Evolutionary conservation across 2,797 vertebrate genomes (phyloP).

Genomic region (Tapera naevia): DNA sequence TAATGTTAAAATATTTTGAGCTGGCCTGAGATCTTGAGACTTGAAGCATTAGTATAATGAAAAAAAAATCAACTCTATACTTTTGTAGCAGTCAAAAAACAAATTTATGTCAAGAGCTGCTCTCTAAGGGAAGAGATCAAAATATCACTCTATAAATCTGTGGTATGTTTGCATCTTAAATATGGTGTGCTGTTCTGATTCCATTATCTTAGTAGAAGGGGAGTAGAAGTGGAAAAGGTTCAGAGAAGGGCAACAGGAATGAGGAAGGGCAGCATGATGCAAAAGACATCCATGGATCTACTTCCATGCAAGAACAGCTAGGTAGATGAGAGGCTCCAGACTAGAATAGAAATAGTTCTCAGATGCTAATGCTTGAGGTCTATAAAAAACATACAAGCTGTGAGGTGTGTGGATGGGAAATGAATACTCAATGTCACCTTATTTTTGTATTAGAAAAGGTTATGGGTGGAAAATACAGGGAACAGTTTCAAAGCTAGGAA

Average conservation of each 20-base stretch:
- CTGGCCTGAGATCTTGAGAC: neutral
- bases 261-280: neutral
- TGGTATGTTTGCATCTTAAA: neutral
- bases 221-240: neutral
- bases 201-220: neutral
- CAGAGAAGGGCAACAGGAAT: neutral
- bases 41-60: neutral
- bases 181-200: neutral
- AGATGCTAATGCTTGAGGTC: neutral
- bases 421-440: neutral
- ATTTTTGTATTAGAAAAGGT: neutral
- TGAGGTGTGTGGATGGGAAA: neutral
- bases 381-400: neutral
- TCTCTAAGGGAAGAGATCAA: neutral
- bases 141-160: neutral
- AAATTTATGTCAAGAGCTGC: neutral
- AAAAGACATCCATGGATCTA: neutral
- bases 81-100: neutral
- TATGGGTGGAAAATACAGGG: neutral
- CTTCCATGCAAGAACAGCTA: neutral
- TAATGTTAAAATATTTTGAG: neutral
- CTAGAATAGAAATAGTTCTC: neutral
- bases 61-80: neutral
- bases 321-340: neutral
- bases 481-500: neutral